A percentile compares a stretch with the other conserved stretches of the same genome.
Conservation (phyloP, 2,113 vertebrate species). For the Puffinus mauretanicus region DNA sequence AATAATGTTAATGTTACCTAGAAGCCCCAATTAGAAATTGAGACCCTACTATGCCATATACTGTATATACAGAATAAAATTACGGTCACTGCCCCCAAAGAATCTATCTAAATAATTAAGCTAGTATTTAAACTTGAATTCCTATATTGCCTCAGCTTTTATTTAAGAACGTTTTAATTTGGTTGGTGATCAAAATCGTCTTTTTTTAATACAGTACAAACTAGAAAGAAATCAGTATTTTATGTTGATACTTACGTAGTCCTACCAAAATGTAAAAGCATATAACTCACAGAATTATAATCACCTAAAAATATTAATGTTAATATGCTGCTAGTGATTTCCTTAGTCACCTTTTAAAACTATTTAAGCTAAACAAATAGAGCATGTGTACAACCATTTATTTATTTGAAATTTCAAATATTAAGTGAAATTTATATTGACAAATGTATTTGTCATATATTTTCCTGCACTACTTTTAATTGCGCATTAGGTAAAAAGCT, state of each 20-base stretch:
- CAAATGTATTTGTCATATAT: neutral
- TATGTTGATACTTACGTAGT: neutral
- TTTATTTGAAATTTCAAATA: neutral
- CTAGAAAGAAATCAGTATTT: neutral
- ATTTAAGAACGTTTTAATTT: neutral
- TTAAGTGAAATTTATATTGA: neutral
- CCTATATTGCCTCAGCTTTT: neutral
- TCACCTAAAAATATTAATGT: neutral
- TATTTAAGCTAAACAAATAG: neutral
- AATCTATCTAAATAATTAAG: neutral
- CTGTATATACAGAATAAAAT: neutral
- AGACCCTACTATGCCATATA: neutral
- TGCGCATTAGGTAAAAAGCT: neutral
- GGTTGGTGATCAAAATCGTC: neutral
- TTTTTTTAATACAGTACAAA: neutral
- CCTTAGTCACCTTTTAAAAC: neutral
- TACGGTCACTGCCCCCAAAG: neutral
- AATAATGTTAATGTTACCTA: neutral
- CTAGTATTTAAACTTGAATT: neutral
- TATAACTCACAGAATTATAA: neutral
- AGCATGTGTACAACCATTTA: neutral
- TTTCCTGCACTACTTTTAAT: neutral
- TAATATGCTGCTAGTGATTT: neutral
- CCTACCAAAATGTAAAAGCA: neutral
- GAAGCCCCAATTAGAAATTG: neutral